Evolutionary conservation across 2,113 vertebrate genomes (phyloP).

Genomic region (Pleuronectes platessa): DNA sequence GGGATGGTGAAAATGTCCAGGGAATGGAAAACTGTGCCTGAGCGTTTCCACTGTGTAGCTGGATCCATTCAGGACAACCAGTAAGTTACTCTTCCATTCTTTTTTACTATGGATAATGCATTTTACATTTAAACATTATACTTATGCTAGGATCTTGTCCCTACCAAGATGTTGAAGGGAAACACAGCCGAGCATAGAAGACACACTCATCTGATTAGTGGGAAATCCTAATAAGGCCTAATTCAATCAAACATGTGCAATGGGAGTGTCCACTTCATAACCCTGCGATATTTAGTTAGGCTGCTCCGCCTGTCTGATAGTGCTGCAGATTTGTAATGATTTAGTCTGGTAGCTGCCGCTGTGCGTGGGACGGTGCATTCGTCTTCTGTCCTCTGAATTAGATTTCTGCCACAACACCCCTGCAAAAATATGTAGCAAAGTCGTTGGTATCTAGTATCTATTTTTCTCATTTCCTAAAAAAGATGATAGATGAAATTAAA

Average conservation of each 20-base stretch:
- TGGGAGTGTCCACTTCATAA: constrained; percentile 48
- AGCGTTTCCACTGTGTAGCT: constrained; percentile 97
- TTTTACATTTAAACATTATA: background rate
- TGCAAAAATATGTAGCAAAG: background rate
- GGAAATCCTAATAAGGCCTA: constrained; percentile 44
- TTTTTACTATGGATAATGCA: background rate
- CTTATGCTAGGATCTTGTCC: background rate
- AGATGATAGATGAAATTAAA: no score
- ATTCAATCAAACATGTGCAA: constrained; percentile 48
- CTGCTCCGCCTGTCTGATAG: constrained; percentile 33
- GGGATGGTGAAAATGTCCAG: constrained; percentile 98
- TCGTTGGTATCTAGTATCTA: no score
- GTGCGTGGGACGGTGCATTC: background rate
- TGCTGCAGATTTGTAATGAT: constrained; percentile 9
- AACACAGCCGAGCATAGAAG: constrained; percentile 1
- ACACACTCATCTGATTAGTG: constrained; percentile 49
- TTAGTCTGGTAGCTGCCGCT: background rate
- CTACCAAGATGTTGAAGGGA: no score
- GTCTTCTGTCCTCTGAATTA: background rate
- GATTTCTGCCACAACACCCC: background rate
- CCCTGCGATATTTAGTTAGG: constrained; percentile 43
- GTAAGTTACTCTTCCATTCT: constrained; percentile 83
- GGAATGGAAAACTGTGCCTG: constrained; percentile 96
- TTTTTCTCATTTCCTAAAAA: no score
- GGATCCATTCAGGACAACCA: constrained; percentile 92